Base-by-base conservation (phyloP, 1,140 invertebrate genomes). In the Diorhabda elongata region DNA sequence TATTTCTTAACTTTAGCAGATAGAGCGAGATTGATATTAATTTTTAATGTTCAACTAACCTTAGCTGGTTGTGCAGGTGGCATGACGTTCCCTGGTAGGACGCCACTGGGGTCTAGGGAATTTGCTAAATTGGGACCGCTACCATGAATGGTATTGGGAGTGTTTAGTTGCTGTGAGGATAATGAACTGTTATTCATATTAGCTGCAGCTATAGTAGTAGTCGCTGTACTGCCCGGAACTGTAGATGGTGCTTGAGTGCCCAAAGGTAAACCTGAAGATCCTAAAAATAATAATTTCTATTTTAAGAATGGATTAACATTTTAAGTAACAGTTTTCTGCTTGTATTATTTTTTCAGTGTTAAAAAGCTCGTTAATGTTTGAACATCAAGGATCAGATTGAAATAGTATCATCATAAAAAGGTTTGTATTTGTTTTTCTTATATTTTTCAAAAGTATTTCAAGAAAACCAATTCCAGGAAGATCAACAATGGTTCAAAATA, bases 51-150 rank as follows among this genome's bases (percentile, higher is more conserved):
- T 58, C 44, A 58, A 44, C 11, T 44, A 74, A 81, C 78, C 87
- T 94, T 91, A 44, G 89, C 88, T 61, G 90, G 90, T 80, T 89
- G 88, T 69, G 89, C 84, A 47, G 89, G 89, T 69, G 89, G 88
- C 80, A 91, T 84, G 5, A 90, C 89, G 7, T 85, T 82, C 8
- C 82, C 79, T 75, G 79, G 76, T 60, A 82, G 75, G 42, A 82
- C 81, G 66, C 82, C 70, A 69, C 73, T 47, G 75, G 69, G 64
- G 74, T 78, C 77, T 67, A 81, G 77, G 42, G 81, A 73, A 70
- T 84, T 83, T 69, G 63, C 63, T 45, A 60, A 61, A 52, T n/a
- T 52, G 74, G 83, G 80, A 64, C 75, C 43, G 79, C 58, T 2
- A 26, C 62, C 8, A 69, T 63, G 45, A 74, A 59, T 57, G 76